phyloP scores from a whole-genome alignment of 1,140 invertebrate species.

The Neodiprion pinetum region DNA sequence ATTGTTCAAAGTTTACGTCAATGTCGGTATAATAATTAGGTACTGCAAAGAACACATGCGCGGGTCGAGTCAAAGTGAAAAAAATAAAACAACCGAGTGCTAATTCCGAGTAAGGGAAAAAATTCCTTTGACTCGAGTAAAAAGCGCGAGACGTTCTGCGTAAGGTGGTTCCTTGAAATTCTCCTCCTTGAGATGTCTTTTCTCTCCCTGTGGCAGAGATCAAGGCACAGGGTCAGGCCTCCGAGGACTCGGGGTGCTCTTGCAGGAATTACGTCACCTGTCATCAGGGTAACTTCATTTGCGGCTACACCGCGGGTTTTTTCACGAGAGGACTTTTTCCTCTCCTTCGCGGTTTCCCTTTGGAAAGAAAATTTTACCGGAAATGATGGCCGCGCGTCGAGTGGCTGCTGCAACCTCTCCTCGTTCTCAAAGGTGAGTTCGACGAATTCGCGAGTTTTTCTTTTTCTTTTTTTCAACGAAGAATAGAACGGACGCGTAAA shows the following conservation, averaged over 20 bases:
- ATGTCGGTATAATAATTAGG: slow-evolving; percentile 6
- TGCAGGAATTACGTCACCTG: background rate
- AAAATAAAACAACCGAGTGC: background rate
- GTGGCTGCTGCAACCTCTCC: no score
- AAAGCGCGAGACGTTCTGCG: background rate
- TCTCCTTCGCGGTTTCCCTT: background rate
- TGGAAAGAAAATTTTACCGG: background rate
- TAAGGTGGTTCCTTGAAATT: no score
- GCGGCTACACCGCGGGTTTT: background rate
- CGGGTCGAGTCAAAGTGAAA: no score
- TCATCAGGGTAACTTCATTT: background rate
- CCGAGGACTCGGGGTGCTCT: no score
- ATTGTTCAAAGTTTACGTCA: background rate
- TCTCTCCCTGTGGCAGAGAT: background rate
- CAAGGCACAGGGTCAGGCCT: background rate
- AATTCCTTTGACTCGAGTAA: background rate
- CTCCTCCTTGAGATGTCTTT: background rate
- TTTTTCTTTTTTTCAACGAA: background rate
- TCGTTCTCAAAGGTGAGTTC: no score
- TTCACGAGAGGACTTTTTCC: background rate
- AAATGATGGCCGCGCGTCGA: background rate
- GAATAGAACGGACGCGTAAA: background rate
- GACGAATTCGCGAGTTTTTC: background rate
- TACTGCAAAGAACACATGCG: no score
- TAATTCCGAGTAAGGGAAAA: background rate